Evolutionary conservation across 2,113 vertebrate genomes (phyloP).

Genomic region (Aegithalos caudatus): DNA sequence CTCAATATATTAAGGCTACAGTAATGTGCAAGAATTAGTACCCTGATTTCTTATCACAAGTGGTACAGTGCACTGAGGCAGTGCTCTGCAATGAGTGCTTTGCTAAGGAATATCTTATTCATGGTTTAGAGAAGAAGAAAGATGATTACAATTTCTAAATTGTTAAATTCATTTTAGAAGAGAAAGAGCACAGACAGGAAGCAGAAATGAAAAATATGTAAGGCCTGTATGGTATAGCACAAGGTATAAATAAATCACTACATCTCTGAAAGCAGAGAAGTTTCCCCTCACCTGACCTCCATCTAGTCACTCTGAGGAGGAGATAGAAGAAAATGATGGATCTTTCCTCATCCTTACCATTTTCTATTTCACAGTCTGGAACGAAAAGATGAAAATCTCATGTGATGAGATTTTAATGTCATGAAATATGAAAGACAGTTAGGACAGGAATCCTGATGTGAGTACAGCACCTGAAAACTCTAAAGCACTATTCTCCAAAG

Average conservation of each 20-base stretch:
- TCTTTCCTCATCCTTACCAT: not conserved
- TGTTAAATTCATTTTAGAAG: not conserved
- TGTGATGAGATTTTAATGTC: not conserved
- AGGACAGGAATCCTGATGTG: not conserved
- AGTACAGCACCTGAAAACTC: not conserved
- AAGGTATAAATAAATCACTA: not conserved
- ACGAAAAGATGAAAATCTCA: not conserved
- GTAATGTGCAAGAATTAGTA: not conserved
- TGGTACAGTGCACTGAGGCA: not conserved
- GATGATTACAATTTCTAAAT: not conserved
- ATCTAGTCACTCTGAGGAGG: not conserved
- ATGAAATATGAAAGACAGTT: not conserved
- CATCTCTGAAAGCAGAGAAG: not conserved
- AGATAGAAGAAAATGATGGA: not conserved
- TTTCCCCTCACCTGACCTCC: not conserved
- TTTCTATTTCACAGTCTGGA: not conserved
- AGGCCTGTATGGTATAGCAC: not conserved
- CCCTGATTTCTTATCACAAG: slow-evolving; percentile 1
- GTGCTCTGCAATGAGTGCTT: not conserved
- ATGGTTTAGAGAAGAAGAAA: not conserved
- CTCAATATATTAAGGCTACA: slow-evolving; percentile 11
- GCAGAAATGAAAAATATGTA: not conserved
- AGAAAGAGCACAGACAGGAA: not conserved
- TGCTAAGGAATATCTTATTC: not conserved
- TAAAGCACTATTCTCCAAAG: not conserved